phyloP scores from a whole-genome alignment of 2,888 invertebrate genomes.

The Vandiemenella viatica region DNA sequence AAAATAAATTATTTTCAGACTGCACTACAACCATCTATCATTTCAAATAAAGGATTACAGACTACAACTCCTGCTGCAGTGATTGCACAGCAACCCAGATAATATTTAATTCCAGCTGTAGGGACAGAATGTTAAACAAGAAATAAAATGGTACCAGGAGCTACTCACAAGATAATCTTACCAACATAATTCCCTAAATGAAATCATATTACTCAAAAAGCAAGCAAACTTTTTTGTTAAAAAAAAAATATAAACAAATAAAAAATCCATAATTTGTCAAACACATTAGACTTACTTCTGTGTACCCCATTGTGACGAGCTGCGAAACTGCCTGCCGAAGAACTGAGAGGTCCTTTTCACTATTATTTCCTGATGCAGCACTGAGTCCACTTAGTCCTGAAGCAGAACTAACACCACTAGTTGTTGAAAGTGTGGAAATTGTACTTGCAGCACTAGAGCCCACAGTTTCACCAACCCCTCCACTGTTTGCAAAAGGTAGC shows the following conservation, averaged over 20 bases:
- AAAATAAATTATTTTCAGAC: no score
- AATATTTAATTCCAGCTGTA: no score
- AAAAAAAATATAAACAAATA: background rate
- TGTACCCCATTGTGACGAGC: slow-evolving; percentile 54
- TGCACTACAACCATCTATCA: no score
- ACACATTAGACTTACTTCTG: slow-evolving; percentile 40
- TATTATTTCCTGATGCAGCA: slow-evolving; percentile 42
- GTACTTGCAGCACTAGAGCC: slow-evolving; percentile 64
- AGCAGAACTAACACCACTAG: slow-evolving; percentile 43
- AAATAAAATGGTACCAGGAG: no score
- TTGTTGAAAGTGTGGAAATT: slow-evolving; percentile 45
- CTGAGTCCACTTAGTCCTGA: slow-evolving; percentile 41
- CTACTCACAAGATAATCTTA: no score
- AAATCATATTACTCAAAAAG: no score
- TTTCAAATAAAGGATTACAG: no score
- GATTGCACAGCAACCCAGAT: no score
- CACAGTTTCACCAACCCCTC: slow-evolving; percentile 37
- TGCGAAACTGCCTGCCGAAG: slow-evolving; percentile 49
- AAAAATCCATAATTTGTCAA: background rate
- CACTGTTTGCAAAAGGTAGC: slow-evolving; percentile 60
- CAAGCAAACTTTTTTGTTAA: no score
- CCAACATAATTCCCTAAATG: no score
- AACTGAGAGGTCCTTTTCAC: slow-evolving; percentile 49
- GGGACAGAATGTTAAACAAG: no score
- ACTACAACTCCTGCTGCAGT: no score